Percentiles rank a stretch among this genome's conserved stretches.
These are phyloP conservation scores for Drosophila putrida DNA, from an alignment of 2,888 invertebrate species.

Conservation along the genomic window DNA sequence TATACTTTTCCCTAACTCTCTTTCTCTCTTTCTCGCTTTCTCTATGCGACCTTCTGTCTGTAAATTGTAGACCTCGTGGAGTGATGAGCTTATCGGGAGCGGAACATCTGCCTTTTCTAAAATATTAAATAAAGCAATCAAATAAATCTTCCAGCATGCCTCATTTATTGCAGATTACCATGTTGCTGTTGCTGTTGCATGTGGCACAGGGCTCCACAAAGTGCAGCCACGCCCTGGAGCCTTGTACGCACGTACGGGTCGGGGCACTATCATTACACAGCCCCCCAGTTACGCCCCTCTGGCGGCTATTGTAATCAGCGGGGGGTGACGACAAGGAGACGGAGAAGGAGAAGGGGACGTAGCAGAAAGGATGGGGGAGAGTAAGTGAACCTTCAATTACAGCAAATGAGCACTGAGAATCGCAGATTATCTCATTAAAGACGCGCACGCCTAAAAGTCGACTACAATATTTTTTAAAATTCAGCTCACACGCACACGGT, in stretches of 20 bases:
- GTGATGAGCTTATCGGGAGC: constrained; percentile 37
- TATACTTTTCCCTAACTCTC: neutral
- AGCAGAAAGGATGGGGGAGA: neutral
- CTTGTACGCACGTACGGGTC: constrained; percentile 70
- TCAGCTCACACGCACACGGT: constrained; percentile 65
- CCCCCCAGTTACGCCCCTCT: constrained; percentile 19
- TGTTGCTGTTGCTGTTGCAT: constrained; percentile 43
- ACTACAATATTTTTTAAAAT: constrained; percentile 64
- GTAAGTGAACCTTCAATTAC: constrained; percentile 81
- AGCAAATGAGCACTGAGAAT: constrained; percentile 68
- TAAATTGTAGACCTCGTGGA: constrained; percentile 16
- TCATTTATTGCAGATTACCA: constrained; percentile 84
- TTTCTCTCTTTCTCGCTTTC: neutral
- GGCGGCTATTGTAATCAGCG: constrained; percentile 59
- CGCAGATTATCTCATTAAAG: constrained; percentile 84
- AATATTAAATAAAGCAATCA: constrained; percentile 83
- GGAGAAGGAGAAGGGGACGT: neutral
- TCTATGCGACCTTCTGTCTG: constrained; percentile 22
- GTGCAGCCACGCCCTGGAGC: constrained; percentile 39
- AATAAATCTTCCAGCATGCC: constrained; percentile 84
- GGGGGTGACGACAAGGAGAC: constrained; percentile 16
- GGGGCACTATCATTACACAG: constrained; percentile 72
- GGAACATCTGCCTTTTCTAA: constrained; percentile 79
- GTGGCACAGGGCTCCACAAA: constrained; percentile 49
- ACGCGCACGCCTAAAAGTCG: constrained; percentile 43